Conservation (phyloP, 2,888 invertebrate species). For the Campoplex nolae region DNA sequence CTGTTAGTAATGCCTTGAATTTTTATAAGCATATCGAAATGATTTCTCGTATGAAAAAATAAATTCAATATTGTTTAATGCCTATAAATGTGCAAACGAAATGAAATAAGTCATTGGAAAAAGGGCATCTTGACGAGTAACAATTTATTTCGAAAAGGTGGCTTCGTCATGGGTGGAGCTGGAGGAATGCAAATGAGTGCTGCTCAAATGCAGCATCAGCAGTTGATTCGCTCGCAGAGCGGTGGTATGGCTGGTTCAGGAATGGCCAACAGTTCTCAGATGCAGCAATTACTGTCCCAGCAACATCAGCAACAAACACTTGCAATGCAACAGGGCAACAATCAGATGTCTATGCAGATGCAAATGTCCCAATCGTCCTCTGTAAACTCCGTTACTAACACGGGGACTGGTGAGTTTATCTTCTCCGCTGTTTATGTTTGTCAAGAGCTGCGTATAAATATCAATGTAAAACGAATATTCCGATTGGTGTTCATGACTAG, state of each 20-base stretch:
- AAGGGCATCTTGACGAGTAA: neutral
- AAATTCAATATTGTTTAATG: neutral
- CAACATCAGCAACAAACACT: slow-evolving; percentile 86
- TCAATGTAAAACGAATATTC: neutral
- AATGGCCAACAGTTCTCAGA: slow-evolving; percentile 83
- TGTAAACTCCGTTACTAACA: slow-evolving; percentile 80
- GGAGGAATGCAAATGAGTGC: slow-evolving; percentile 85
- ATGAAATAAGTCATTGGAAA: neutral
- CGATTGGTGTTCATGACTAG: neutral
- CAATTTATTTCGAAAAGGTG: slow-evolving; percentile 74
- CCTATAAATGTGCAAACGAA: neutral
- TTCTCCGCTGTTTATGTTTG: neutral
- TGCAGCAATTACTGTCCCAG: slow-evolving; percentile 85
- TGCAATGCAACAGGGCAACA: slow-evolving; percentile 85
- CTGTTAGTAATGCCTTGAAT: too few species aligned
- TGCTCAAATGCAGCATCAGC: slow-evolving; percentile 85
- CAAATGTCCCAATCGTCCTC: slow-evolving; percentile 84
- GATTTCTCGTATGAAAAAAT: neutral
- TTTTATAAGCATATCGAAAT: neutral
- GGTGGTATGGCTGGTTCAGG: slow-evolving; percentile 81
- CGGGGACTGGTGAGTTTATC: slow-evolving; percentile 82
- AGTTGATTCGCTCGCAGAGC: slow-evolving; percentile 84
- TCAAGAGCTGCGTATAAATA: neutral
- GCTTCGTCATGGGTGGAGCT: slow-evolving; percentile 82
- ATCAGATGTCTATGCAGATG: slow-evolving; percentile 86